Percentiles rank a stretch among this genome's conserved stretches.
Conservation (phyloP, 1,140 invertebrate species). For the Drosophila pruinosa region DNA sequence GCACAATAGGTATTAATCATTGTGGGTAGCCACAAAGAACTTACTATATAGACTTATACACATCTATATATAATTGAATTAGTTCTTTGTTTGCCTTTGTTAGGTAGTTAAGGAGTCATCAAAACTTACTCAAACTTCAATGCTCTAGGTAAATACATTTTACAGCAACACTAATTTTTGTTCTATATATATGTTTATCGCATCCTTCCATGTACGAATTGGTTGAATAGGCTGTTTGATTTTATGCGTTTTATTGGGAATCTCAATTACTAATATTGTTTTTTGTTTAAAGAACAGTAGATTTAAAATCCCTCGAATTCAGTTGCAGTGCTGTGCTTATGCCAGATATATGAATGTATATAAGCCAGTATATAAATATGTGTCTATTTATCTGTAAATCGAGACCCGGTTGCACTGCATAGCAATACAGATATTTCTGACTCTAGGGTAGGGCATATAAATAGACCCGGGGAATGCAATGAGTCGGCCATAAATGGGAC, state of each 20-base stretch:
- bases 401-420: conserved; percentile 46
- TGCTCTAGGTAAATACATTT: neutral
- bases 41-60: neutral
- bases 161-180: neutral
- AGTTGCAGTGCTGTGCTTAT: too few species aligned
- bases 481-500: conserved; percentile 30
- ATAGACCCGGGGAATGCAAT: conserved; percentile 41
- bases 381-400: neutral
- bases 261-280: too few species aligned
- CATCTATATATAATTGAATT: neutral
- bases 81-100: conserved; percentile 4
- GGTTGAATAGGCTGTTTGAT: too few species aligned
- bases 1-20: conserved; percentile 21
- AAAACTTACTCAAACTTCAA: neutral
- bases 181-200: too few species aligned
- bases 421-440: conserved; percentile 37
- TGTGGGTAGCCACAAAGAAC: conserved; percentile 11
- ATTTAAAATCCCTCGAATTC: too few species aligned
- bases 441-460: conserved; percentile 60
- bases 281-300: too few species aligned
- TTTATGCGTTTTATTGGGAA: neutral
- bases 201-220: too few species aligned
- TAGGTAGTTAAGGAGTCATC: conserved; percentile 18
- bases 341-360: too few species aligned
- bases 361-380: neutral